Percentiles rank a stretch among this genome's conserved stretches.
These are phyloP conservation scores for Elysia chlorotica DNA, from an alignment of 1,140 invertebrate species.

Conservation along the genomic window DNA sequence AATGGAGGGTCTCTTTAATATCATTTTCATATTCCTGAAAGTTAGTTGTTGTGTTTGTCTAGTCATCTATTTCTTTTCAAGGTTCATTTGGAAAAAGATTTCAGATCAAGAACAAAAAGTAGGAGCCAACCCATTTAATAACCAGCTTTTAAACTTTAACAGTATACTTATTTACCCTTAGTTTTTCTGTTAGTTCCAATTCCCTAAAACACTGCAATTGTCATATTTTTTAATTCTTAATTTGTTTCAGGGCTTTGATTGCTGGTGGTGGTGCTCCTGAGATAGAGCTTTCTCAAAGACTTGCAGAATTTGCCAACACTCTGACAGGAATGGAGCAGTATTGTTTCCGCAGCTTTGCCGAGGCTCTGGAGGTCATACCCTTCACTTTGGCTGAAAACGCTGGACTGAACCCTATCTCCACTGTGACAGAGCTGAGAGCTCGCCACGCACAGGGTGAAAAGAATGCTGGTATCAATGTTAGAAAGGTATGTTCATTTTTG, in stretches of 20 bases:
- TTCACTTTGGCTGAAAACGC: constrained; percentile 99
- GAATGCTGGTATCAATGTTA: constrained; percentile 93
- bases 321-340: constrained; percentile 92
- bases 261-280: constrained; percentile 97
- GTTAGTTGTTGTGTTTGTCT: too few relatives aligned
- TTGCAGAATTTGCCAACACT: constrained; percentile 83
- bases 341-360: constrained; percentile 90
- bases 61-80: too few relatives aligned
- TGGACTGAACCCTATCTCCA: constrained; percentile 95
- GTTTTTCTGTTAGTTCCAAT: too few relatives aligned
- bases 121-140: too few relatives aligned
- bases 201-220: background rate
- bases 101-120: too few relatives aligned
- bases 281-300: constrained; percentile 85
- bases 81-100: too few relatives aligned
- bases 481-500: constrained; percentile 69
- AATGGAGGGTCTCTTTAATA: too few relatives aligned
- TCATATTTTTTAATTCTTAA: background rate
- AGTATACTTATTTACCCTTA: too few relatives aligned
- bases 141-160: too few relatives aligned
- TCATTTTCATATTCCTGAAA: too few relatives aligned
- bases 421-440: constrained; percentile 95
- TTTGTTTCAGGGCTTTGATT: constrained; percentile 71
- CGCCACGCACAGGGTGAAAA: constrained; percentile 85
- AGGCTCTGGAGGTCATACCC: constrained; percentile 96